Percentiles rank a stretch among this genome's conserved stretches.
These are phyloP conservation scores for Bufotes viridis DNA, from an alignment of 2,797 vertebrate species.

Conservation along the genomic window DNA sequence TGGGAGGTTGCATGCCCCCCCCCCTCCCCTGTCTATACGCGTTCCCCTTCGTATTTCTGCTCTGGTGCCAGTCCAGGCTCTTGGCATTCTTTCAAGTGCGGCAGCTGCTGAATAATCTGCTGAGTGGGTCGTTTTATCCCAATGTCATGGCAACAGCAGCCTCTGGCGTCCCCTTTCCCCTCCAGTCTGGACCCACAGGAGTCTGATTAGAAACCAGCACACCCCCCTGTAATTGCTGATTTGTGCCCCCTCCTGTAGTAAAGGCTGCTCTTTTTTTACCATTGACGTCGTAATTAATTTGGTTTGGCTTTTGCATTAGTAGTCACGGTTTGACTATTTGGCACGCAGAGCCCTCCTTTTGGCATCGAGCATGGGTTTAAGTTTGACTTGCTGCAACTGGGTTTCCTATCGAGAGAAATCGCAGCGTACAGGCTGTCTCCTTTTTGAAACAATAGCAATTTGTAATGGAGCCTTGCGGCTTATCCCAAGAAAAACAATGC, in stretches of 20 bases:
- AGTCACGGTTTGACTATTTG: neutral
- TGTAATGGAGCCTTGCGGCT: neutral
- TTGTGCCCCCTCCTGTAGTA: neutral
- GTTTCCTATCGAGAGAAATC: neutral
- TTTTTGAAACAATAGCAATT: neutral
- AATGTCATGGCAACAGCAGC: conserved; percentile 53
- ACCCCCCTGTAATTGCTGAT: neutral
- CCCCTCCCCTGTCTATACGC: neutral
- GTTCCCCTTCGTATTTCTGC: neutral
- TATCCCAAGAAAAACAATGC: neutral
- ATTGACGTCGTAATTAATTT: neutral
- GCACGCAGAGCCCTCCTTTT: neutral
- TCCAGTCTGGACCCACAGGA: conserved; percentile 44
- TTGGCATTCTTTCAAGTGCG: conserved; percentile 54
- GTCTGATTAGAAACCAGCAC: conserved; percentile 5
- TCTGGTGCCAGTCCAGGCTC: conserved; percentile 37
- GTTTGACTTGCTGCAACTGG: neutral
- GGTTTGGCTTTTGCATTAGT: neutral
- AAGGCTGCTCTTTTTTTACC: too few species aligned
- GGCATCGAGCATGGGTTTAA: neutral
- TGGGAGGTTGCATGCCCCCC: neutral
- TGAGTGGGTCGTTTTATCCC: conserved; percentile 59
- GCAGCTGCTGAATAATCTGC: conserved; percentile 59
- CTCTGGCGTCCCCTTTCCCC: conserved; percentile 39
- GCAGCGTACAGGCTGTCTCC: neutral